Conservation (phyloP, 2,113 vertebrate species). For the Alethe castanea region DNA sequence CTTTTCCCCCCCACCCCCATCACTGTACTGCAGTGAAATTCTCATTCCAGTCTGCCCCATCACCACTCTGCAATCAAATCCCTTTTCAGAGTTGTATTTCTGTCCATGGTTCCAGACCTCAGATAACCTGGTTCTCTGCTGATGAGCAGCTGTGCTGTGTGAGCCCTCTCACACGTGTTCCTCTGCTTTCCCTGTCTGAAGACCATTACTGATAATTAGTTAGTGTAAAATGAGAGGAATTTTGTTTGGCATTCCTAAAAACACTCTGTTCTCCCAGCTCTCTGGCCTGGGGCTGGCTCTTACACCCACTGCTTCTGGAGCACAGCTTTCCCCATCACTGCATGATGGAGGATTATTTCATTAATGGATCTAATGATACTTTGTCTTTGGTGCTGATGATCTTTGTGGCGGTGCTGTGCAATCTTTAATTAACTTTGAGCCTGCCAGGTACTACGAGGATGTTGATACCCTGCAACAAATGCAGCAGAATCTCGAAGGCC, state of each 20-base stretch:
- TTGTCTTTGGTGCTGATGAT: conserved; percentile 37
- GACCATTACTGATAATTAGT: background rate
- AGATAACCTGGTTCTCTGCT: background rate
- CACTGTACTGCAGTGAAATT: background rate
- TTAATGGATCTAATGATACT: conserved; percentile 51
- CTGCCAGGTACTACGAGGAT: background rate
- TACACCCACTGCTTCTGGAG: background rate
- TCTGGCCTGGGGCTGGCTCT: conserved; percentile 33
- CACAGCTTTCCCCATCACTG: background rate
- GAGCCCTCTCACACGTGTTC: background rate
- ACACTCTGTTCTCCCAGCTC: background rate
- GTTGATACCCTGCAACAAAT: background rate
- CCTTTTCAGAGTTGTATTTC: background rate
- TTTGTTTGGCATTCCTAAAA: conserved; percentile 13
- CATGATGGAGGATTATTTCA: conserved; percentile 23
- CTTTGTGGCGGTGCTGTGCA: background rate
- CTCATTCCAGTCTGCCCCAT: background rate
- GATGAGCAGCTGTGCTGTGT: background rate
- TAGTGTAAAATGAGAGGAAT: background rate
- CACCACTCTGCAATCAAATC: background rate
- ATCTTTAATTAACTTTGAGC: conserved; percentile 58
- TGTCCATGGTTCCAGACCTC: background rate
- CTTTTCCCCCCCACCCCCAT: background rate
- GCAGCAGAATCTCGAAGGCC: background rate
- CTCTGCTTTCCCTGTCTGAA: background rate